Evolutionary conservation across 2,797 vertebrate genomes (phyloP).

Genomic region (Buphagus erythrorhynchus): DNA sequence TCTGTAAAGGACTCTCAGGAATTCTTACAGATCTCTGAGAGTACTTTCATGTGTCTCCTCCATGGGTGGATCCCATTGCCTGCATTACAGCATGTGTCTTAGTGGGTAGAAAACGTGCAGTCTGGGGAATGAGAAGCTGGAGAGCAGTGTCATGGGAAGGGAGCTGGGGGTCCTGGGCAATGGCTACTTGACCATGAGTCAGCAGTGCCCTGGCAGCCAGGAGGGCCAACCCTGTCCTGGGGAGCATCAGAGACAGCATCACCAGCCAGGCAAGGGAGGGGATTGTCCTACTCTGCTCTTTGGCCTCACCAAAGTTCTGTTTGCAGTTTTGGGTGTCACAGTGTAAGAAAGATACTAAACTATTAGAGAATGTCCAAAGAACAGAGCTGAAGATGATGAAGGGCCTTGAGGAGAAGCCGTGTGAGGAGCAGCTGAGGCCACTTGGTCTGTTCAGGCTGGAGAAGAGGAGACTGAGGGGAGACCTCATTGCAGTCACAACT

Average conservation of each 20-base stretch:
- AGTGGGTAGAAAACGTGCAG: not conserved
- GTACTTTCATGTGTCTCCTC: not conserved
- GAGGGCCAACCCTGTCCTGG: accelerated
- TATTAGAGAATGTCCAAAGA: not conserved
- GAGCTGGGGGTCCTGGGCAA: accelerated
- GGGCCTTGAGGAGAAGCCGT: accelerated
- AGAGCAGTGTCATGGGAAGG: not conserved
- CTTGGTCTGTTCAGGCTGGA: not conserved
- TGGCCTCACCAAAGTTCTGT: too few species aligned
- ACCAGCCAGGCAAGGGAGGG: accelerated
- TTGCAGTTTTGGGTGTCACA: not conserved
- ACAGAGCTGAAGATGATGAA: not conserved
- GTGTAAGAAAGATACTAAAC: not conserved
- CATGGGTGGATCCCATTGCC: not conserved
- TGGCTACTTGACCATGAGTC: accelerated
- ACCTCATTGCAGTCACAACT: not conserved
- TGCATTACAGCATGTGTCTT: accelerated
- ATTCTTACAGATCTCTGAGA: not conserved
- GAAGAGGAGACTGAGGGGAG: not conserved
- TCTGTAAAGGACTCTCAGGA: not conserved
- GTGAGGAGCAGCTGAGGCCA: not conserved
- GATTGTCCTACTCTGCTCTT: not conserved
- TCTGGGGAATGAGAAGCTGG: not conserved
- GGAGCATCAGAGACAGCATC: accelerated
- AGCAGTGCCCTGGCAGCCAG: not conserved